Evolutionary conservation across 2,888 invertebrate genomes (phyloP).

Genomic region (Idaea biselata): DNA sequence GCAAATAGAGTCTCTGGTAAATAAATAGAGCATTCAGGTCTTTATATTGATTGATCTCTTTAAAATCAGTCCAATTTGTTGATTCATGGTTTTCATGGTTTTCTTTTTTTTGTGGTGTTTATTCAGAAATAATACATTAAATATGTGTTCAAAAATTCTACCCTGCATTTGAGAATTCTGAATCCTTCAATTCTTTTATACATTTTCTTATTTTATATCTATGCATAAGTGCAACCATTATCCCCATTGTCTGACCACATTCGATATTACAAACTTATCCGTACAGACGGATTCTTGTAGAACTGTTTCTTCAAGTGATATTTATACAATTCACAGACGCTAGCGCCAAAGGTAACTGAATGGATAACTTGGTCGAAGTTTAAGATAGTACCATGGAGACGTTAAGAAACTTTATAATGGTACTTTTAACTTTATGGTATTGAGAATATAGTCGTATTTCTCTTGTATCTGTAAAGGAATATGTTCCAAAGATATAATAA

Average conservation of each 20-base stretch:
- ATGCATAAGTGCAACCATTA: neutral
- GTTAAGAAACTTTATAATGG: neutral
- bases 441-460: neutral
- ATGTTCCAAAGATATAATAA: slow-evolving; percentile 66
- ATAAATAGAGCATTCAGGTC: too few relatives aligned
- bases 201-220: slow-evolving; percentile 4
- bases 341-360: neutral
- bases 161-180: too few relatives aligned
- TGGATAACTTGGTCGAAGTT: neutral
- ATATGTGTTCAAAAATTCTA: too few relatives aligned
- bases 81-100: too few relatives aligned
- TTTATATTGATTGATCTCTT: too few relatives aligned
- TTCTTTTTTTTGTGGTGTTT: too few relatives aligned
- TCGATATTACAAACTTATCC: neutral
- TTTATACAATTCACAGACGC: neutral
- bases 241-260: neutral
- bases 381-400: neutral
- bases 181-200: neutral
- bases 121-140: too few relatives aligned
- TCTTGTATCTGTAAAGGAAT: slow-evolving; percentile 24
- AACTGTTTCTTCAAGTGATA: neutral
- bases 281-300: neutral
- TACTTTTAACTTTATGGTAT: neutral
- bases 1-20: too few relatives aligned
- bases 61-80: too few relatives aligned